Base-by-base conservation (phyloP, 2,888 invertebrate species). In the Harpagoxenus sublaevis region DNA sequence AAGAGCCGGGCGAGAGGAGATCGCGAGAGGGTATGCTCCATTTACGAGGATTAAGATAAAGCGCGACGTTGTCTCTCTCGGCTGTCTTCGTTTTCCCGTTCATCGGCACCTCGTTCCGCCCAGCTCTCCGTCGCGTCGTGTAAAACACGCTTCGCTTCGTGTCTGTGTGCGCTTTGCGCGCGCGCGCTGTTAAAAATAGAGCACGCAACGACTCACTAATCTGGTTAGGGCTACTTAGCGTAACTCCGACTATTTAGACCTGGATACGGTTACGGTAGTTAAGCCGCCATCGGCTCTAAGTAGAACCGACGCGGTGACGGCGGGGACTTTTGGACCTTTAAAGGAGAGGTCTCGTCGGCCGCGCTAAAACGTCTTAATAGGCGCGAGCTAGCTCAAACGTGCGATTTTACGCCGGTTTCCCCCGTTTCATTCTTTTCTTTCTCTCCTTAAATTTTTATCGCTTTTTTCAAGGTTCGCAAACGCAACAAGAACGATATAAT, bases 171-270 rank as follows among this genome's bases (percentile, higher is more conserved):
- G 85, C 84, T 85, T 88, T 90, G 86, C 87, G 88, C 87, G 84
- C 87, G 84, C 83, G 87, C 85, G 89, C 90, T 92, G 94, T 94
- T 94, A 94, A 95, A 95, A 95, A 95, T 95, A 95, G 95, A 95
- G 94, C 94, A 94, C 93, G 94, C 94, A 95, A 94, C 94, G 92
- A 93, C 94, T 94, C 91, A 95, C 95, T 95, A 95, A 95, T 95
- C 95, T 95, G 93, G 94, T 95, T 95, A 95, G 95, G 92, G 93
- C 93, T 94, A 95, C 94, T 95, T 95, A 95, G 95, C 95, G 94
- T 92, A 93, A 93, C 94, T 92, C 94, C 93, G 92, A 94, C 94
- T 94, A 94, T 95, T 95, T 94, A 95, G 94, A 95, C 94, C 94
- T 94, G 93, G 92, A 94, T 93, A 89, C 90, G 89, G 91, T 91